Conservation (phyloP, 2,888 invertebrate species). For the Hymenopus coronatus region DNA sequence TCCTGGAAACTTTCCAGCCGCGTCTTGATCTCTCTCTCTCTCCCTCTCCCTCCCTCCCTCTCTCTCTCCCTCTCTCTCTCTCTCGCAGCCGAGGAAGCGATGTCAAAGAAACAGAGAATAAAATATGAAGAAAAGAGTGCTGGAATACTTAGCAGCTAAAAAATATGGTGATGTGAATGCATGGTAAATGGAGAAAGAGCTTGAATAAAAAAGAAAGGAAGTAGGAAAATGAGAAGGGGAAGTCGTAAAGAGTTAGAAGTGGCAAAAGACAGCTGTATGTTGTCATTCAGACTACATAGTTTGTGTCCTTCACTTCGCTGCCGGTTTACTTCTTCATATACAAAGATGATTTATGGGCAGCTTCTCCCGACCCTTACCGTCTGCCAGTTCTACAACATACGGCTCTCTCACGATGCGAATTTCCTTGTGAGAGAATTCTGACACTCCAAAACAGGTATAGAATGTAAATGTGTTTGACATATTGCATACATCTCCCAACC, state of each 20-base stretch:
- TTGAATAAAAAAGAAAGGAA: neutral
- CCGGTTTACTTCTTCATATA: neutral
- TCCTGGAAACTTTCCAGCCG: neutral
- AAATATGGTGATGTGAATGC: neutral
- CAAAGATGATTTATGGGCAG: neutral
- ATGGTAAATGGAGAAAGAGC: neutral
- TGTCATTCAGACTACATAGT: neutral
- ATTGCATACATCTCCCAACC: too few relatives aligned
- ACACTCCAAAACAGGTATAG: neutral
- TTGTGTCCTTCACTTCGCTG: neutral
- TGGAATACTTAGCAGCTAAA: neutral
- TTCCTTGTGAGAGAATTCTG: neutral
- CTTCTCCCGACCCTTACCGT: neutral
- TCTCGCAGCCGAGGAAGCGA: neutral
- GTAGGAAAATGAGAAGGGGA: neutral
- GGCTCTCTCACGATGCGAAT: neutral
- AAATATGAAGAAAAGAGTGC: neutral
- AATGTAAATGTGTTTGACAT: neutral
- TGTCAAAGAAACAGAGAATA: too few relatives aligned
- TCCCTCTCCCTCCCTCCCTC: neutral
- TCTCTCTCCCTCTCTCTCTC: neutral
- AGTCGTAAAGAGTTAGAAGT: neutral
- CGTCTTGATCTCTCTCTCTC: conserved; percentile 5
- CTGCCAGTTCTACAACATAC: neutral
- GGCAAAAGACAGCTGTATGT: neutral